Conservation (phyloP, 2,113 vertebrate genomes). For the Hippocampus abdominalis region DNA sequence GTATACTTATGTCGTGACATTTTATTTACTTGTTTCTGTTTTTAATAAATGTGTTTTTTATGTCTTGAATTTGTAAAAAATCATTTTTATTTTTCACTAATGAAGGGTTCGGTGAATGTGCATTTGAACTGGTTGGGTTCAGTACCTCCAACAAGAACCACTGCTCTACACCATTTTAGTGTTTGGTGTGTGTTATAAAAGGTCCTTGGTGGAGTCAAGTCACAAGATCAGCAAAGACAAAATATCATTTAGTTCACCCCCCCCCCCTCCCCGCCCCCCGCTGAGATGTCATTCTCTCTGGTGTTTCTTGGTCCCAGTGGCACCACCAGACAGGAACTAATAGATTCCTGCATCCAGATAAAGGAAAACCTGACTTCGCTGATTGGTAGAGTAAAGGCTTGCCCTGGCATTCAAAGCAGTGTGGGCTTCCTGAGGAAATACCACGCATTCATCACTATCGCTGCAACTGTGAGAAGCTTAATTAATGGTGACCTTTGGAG, state of each 20-base stretch:
- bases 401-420: conserved; percentile 24
- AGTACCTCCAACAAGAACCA: too few relatives aligned
- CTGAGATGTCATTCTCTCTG: conserved; percentile 32
- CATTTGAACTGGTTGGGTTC: too few relatives aligned
- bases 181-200: not conserved
- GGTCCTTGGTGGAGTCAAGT: conserved; percentile 5
- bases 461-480: conserved; percentile 24
- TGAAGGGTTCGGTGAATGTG: too few relatives aligned
- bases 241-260: conserved; percentile 47
- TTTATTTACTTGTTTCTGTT: too few relatives aligned
- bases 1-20: too few relatives aligned
- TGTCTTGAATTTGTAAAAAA: too few relatives aligned
- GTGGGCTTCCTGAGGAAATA: conserved; percentile 39
- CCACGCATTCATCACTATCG: conserved; percentile 49
- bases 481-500: conserved; percentile 51
- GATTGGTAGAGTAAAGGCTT: conserved; percentile 36
- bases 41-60: too few relatives aligned
- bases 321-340: conserved; percentile 34
- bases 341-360: conserved; percentile 37
- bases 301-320: conserved; percentile 32
- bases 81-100: too few relatives aligned
- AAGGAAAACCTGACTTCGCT: conserved; percentile 30
- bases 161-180: not conserved
- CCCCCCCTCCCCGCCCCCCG: too few relatives aligned
- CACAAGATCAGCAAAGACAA: conserved; percentile 45